phyloP scores from a whole-genome alignment of 2,113 vertebrate species.

The Seriola aureovittata region DNA sequence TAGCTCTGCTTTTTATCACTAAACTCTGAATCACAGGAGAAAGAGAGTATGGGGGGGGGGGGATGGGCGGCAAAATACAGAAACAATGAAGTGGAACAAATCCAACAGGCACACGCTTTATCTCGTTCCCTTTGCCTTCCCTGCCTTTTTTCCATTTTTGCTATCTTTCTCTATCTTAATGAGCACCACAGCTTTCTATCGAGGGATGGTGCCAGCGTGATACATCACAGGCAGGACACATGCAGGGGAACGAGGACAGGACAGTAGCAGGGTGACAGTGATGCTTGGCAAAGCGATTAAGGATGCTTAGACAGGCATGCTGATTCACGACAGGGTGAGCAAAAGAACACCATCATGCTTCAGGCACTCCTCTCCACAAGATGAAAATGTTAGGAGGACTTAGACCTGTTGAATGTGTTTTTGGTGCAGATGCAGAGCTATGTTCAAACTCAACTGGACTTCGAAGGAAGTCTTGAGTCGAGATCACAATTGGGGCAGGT shows the following conservation, averaged over 20 bases:
- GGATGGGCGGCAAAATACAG: constrained; percentile 61
- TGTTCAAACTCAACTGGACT: no score
- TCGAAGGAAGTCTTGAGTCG: not conserved
- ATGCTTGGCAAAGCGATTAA: constrained; percentile 66
- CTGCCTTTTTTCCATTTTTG: constrained; percentile 76
- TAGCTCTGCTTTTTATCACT: constrained; percentile 59
- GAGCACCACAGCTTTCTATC: constrained; percentile 81
- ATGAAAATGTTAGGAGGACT: constrained; percentile 9
- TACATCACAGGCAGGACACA: constrained; percentile 78
- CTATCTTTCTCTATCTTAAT: constrained; percentile 86
- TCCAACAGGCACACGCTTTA: constrained; percentile 82
- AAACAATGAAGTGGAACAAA: constrained; percentile 86
- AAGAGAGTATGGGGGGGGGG: constrained; percentile 24
- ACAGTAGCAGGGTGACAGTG: constrained; percentile 66
- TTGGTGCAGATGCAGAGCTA: not conserved
- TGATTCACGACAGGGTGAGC: constrained; percentile 53
- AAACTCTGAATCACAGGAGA: constrained; percentile 64
- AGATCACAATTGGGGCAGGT: not conserved
- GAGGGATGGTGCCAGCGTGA: constrained; percentile 72
- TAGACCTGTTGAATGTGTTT: not conserved
- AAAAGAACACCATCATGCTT: constrained; percentile 53
- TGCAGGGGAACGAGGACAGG: constrained; percentile 63
- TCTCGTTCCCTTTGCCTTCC: constrained; percentile 73
- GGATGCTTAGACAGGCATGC: constrained; percentile 62
- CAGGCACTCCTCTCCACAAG: not conserved